A percentile compares a stretch with the other conserved stretches of the same genome.
These are phyloP conservation scores for Seladonia tumulorum DNA, from an alignment of 2,888 invertebrate genomes.

Conservation along the genomic window DNA sequence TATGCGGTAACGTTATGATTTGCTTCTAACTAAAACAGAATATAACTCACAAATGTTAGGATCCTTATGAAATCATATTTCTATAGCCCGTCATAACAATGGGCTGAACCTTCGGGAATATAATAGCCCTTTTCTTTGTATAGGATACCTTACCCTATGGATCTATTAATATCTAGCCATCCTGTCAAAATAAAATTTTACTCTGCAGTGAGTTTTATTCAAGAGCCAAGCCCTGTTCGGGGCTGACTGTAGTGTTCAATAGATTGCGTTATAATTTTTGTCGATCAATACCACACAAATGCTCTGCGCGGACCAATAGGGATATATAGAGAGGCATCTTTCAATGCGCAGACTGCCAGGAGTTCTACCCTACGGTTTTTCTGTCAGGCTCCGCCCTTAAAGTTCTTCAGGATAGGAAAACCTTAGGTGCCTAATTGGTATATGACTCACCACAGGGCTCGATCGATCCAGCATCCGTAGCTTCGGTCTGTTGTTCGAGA, in stretches of 20 bases:
- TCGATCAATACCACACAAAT: conserved; percentile 83
- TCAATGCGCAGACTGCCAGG: conserved; percentile 80
- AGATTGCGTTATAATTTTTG: conserved; percentile 80
- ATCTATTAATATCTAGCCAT: conserved; percentile 76
- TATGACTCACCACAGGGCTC: conserved; percentile 79
- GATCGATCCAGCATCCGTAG: conserved; percentile 77
- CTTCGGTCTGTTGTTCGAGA: conserved; percentile 67
- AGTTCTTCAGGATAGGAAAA: conserved; percentile 73
- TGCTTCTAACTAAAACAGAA: background rate
- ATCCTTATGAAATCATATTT: conserved; percentile 76
- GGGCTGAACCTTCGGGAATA: conserved; percentile 61
- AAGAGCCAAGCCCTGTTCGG: conserved; percentile 51
- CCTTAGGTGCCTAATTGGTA: conserved; percentile 76
- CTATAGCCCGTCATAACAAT: conserved; percentile 74
- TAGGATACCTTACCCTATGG: conserved; percentile 66
- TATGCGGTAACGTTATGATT: background rate
- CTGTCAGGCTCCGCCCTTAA: conserved; percentile 72
- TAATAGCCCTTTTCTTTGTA: conserved; percentile 73
- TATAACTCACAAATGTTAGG: conserved; percentile 14
- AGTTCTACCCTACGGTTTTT: conserved; percentile 65
- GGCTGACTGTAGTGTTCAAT: conserved; percentile 68
- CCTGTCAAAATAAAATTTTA: conserved; percentile 63
- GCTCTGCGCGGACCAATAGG: conserved; percentile 80
- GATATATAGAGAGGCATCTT: conserved; percentile 76
- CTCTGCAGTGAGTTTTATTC: conserved; percentile 51